These are phyloP conservation scores for Mixornis gularis DNA, from an alignment of 2,113 vertebrate genomes.

Conservation along the genomic window DNA sequence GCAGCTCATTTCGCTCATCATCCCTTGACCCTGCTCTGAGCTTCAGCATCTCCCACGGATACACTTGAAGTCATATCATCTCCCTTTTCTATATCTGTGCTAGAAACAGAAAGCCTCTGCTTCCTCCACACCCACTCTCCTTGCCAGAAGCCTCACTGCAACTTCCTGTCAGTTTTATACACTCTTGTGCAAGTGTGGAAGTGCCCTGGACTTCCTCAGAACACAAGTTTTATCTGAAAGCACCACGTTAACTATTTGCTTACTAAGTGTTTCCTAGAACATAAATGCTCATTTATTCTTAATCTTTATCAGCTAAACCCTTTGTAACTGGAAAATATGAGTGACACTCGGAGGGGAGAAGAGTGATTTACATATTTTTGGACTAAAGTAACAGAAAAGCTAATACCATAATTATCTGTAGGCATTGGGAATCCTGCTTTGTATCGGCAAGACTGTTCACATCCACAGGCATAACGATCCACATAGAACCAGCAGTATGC, in stretches of 20 bases:
- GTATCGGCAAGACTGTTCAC: background rate
- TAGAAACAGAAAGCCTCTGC: background rate
- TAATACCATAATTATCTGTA: background rate
- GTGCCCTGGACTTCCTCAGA: constrained; percentile 14
- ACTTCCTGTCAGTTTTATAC: constrained; percentile 51
- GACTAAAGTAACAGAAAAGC: background rate
- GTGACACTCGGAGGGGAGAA: too few relatives aligned
- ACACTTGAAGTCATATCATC: accelerated
- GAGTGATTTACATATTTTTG: background rate
- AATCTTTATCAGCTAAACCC: background rate
- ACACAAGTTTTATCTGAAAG: background rate
- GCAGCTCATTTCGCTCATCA: background rate
- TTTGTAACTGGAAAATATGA: background rate
- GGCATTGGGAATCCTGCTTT: background rate
- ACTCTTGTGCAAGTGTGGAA: background rate
- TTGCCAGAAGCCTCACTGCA: constrained; percentile 32
- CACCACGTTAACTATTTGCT: background rate
- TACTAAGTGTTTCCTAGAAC: background rate
- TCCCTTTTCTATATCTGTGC: constrained; percentile 5
- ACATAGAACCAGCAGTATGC: background rate
- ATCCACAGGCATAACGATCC: background rate
- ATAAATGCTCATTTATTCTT: background rate
- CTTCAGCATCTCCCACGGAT: background rate
- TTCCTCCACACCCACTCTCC: constrained; percentile 45
- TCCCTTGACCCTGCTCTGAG: background rate